Evolutionary conservation across 2,797 vertebrate genomes (phyloP).

Genomic region (Carapus acus): DNA sequence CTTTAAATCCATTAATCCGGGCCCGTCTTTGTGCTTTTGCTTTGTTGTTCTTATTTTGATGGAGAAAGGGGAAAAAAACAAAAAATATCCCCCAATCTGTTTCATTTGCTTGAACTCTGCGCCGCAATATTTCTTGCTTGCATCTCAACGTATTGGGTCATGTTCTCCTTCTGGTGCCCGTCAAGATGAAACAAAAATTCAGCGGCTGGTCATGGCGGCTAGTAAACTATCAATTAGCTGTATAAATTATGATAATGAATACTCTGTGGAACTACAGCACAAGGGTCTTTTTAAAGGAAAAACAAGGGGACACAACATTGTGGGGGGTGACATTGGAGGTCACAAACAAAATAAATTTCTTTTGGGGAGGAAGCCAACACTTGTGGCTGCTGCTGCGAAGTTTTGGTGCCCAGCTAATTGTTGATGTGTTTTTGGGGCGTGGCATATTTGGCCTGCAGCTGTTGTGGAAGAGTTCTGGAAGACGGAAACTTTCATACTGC

Average conservation of each 20-base stretch:
- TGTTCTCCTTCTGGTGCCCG: constrained; percentile 3
- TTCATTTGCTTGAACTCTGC: constrained; percentile 12
- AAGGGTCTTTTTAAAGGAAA: background rate
- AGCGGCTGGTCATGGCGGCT: background rate
- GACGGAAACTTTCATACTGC: no score
- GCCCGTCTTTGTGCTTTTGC: constrained; percentile 36
- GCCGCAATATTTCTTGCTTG: constrained; percentile 7
- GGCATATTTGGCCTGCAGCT: no score
- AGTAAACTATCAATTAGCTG: constrained; percentile 24
- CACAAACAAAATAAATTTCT: background rate
- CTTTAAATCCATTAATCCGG: constrained; percentile 49
- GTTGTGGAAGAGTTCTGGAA: no score
- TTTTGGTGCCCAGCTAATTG: no score
- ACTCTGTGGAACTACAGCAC: background rate
- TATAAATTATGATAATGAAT: constrained; percentile 7
- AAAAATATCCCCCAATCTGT: constrained; percentile 15
- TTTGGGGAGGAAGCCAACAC: no score
- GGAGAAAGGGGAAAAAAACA: background rate
- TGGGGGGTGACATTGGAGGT: background rate
- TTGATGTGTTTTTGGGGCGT: no score
- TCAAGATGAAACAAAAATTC: constrained; percentile 20
- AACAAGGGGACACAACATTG: background rate
- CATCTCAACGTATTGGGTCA: constrained; percentile 1
- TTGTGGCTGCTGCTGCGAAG: no score
- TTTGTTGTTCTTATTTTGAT: constrained; percentile 28